phyloP scores from a whole-genome alignment of 2,113 vertebrate genomes.

The Neopipo cinnamomea region DNA sequence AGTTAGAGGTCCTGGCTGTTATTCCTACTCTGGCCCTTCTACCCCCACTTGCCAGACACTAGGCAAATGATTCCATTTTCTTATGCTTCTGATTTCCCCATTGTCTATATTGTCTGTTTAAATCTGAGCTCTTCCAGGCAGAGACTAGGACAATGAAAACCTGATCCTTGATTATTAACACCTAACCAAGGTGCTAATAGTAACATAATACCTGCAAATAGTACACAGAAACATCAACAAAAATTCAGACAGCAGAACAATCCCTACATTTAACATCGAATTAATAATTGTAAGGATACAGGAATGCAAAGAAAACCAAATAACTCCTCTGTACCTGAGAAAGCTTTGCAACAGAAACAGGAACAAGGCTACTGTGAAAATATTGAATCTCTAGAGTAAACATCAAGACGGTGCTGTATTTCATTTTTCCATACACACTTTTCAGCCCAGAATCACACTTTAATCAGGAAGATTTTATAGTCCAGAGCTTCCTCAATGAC shows the following conservation, averaged over 20 bases:
- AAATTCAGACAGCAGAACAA: neutral
- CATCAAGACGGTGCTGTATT: conserved; percentile 10
- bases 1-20: neutral
- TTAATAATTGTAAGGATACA: neutral
- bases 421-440: conserved; percentile 5
- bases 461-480: conserved; percentile 51
- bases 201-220: neutral
- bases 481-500: conserved; percentile 41
- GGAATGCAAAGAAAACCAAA: neutral
- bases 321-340: neutral
- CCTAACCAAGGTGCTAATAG: neutral
- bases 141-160: neutral
- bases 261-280: neutral
- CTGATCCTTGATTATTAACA: conserved; percentile 1
- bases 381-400: conserved; percentile 24
- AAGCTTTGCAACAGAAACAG: conserved; percentile 11
- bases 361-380: neutral
- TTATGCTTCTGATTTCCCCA: neutral
- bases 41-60: neutral
- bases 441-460: conserved; percentile 26
- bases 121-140: neutral
- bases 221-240: neutral
- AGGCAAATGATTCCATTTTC: neutral
- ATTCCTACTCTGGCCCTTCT: neutral
- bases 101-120: neutral